Evolutionary conservation across 2,113 vertebrate genomes (phyloP), one percentile per base, ranked within the genome.

Genomic region (Paracanthobrama guichenoti): DNA sequence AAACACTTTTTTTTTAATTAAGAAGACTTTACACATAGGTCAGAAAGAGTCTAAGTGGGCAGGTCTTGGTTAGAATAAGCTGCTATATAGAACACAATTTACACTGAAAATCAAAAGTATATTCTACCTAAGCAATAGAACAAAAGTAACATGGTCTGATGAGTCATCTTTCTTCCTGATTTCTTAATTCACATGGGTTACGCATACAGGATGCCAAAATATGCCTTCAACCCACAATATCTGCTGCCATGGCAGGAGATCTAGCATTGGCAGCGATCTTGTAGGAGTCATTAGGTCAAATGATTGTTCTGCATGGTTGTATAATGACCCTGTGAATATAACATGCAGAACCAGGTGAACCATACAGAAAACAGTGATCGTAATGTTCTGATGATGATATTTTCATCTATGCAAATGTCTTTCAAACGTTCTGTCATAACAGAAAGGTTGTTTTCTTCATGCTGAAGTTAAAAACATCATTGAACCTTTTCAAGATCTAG

Each of bases 221-320:
- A 28, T 75, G 72, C 72, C 46, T 50, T 75, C 72, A 74, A 20
- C 46, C 46, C 72, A 75, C 46, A 53, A 9, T 50, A 50, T 31
- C 24, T 53, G 46, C 5, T 28, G 44, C n/a, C 13, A 75, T 28
- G 24, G 4, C 24, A 50, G 46, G 44, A 75, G 72, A 28, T 72
- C 39, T 72, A 72, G 22, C 39, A 72, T 12, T 72, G 39, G 69
- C 69, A 72, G 39, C 12, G 12, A 72, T 46, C 39, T 44, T 72
- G 46, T 72, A 24, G 42, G 22, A 72, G 22, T 10, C 66, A 69
- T 22, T 22, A 69, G 66, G 66, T 72, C 39, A 13, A n/a, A 46
- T 72, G 10, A 24, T 72, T 72, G 69, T 44, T 71, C 39, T n/a
- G 35, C 20, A 71, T n/a, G 39, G 35, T 46, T 72, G 69, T 42